These are phyloP conservation scores for Apodemia zela DNA, from an alignment of 2,888 invertebrate species.

Conservation along the genomic window DNA sequence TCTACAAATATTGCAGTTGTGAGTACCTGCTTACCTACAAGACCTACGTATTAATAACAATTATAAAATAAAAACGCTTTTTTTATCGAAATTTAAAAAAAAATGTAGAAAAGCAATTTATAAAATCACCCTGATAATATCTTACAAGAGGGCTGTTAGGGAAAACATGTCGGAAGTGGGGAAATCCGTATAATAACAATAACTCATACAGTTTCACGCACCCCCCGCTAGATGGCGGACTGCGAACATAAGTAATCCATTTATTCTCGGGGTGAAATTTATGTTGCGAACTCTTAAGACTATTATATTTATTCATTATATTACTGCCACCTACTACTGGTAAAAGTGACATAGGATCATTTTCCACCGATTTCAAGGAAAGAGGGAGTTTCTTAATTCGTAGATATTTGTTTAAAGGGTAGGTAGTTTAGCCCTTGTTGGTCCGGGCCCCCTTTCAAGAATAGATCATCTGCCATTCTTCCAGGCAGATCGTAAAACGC, in stretches of 20 bases:
- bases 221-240: constrained; percentile 76
- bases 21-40: no score
- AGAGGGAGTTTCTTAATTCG: no score
- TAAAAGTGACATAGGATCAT: no score
- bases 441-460: no score
- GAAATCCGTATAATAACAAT: constrained; percentile 76
- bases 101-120: constrained; percentile 26
- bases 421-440: no score
- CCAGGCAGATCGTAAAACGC: no score
- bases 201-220: constrained; percentile 65
- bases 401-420: no score
- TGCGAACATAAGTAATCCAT: constrained; percentile 79
- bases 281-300: constrained; percentile 72
- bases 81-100: not conserved
- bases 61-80: not conserved
- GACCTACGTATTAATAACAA: no score
- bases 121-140: constrained; percentile 65
- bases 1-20: no score
- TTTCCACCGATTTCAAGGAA: no score
- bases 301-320: constrained; percentile 73
- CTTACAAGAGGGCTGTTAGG: constrained; percentile 73
- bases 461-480: no score
- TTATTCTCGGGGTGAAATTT: constrained; percentile 77
- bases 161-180: constrained; percentile 73
- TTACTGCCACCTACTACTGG: constrained; percentile 42